Evolutionary conservation across 2,113 vertebrate species (phyloP).

Genomic region (Amazona vittata): DNA sequence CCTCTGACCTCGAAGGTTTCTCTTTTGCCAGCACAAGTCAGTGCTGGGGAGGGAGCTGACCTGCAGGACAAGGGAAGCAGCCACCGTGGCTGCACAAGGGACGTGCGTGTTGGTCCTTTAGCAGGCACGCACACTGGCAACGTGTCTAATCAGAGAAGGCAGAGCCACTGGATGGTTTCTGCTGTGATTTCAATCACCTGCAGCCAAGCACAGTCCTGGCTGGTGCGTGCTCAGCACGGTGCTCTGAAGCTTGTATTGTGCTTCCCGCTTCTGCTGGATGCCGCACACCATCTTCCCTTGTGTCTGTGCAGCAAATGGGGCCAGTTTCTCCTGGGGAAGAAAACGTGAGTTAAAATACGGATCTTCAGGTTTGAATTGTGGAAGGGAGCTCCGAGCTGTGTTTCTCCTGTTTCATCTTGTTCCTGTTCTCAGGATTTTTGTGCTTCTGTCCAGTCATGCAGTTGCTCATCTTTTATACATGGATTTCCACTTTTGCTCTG

Average conservation of each 20-base stretch:
- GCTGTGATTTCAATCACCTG: accelerated
- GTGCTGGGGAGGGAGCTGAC: background rate
- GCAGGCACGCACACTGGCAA: accelerated
- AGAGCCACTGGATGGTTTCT: background rate
- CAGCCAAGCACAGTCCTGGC: background rate
- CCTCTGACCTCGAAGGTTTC: background rate
- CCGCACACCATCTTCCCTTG: accelerated
- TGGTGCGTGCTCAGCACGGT: background rate
- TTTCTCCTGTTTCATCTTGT: background rate
- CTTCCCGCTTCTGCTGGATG: background rate
- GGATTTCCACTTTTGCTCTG: background rate
- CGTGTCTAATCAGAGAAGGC: accelerated
- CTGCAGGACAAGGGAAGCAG: accelerated
- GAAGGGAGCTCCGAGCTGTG: background rate
- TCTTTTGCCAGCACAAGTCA: accelerated
- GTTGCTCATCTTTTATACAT: slow-evolving; percentile 13
- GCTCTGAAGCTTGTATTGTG: background rate
- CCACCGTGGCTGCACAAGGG: background rate
- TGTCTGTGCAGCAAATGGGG: background rate
- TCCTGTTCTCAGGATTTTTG: background rate
- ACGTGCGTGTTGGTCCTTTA: background rate
- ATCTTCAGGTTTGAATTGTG: background rate
- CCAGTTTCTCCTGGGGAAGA: background rate
- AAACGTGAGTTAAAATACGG: background rate
- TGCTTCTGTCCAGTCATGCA: background rate